phyloP scores from a whole-genome alignment of 1,140 invertebrate genomes.

The Camponotus pennsylvanicus region DNA sequence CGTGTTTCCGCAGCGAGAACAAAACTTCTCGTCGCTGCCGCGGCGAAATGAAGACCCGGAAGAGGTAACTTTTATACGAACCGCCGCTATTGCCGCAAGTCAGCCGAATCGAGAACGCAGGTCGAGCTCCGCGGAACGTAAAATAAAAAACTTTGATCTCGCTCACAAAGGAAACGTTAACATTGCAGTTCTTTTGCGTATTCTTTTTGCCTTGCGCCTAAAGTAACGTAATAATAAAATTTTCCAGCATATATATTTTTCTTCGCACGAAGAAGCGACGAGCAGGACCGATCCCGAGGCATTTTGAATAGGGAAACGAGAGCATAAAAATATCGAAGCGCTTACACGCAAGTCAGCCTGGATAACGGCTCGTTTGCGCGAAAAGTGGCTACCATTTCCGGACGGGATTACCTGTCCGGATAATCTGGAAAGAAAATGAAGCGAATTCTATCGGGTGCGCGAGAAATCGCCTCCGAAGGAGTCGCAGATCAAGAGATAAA shows the following conservation, averaged over 20 bases:
- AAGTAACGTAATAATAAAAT: neutral
- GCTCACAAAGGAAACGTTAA: neutral
- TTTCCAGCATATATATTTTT: too few species aligned
- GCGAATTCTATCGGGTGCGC: constrained; percentile 26
- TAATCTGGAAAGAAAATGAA: constrained; percentile 69
- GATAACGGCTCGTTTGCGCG: constrained; percentile 65
- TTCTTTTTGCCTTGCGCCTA: too few species aligned
- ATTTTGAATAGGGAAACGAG: constrained; percentile 55
- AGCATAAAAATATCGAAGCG: constrained; percentile 61
- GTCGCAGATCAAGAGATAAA: neutral
- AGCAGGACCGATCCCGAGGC: neutral
- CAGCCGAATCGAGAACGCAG: constrained; percentile 20
- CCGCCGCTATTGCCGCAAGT: constrained; percentile 34
- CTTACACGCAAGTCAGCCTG: constrained; percentile 55
- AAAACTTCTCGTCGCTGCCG: constrained; percentile 24
- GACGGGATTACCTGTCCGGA: constrained; percentile 23
- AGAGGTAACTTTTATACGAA: constrained; percentile 44
- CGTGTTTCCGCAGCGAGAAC: constrained; percentile 20
- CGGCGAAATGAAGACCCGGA: constrained; percentile 42
- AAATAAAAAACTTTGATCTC: constrained; percentile 4
- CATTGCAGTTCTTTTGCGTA: neutral
- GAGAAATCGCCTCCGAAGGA: neutral
- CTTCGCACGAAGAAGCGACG: neutral
- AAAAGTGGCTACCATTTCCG: constrained; percentile 70
- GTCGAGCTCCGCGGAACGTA: neutral